Conservation (phyloP, 1,140 invertebrate genomes). For the Drosophila nigromelanica region DNA sequence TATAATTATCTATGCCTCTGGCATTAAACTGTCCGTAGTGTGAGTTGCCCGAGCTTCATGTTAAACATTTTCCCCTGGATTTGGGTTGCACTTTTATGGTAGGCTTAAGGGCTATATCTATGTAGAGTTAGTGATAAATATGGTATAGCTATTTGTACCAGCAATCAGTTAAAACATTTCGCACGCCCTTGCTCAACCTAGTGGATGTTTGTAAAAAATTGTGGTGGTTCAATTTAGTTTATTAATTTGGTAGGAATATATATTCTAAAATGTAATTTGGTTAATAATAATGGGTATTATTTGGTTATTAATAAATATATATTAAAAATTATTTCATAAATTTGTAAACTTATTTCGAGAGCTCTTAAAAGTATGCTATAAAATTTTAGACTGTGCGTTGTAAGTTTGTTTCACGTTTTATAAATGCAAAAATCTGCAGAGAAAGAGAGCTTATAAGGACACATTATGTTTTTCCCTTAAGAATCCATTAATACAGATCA, state of each 20-base stretch:
- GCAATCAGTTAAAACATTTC: conserved; percentile 9
- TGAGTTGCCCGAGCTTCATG: conserved; percentile 25
- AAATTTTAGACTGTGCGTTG: neutral
- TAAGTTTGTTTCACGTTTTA: neutral
- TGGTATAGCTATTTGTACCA: neutral
- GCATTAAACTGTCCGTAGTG: conserved; percentile 38
- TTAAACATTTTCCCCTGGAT: conserved; percentile 9
- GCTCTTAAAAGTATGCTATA: conserved; percentile 7
- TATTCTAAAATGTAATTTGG: no score
- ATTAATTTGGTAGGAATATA: neutral
- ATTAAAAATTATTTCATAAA: no score
- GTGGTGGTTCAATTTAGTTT: no score
- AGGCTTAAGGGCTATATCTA: conserved; percentile 1
- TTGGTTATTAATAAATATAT: no score
- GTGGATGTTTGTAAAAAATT: neutral
- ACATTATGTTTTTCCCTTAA: no score
- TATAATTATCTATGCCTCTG: conserved; percentile 58
- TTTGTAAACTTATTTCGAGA: no score
- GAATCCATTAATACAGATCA: no score
- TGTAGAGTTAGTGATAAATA: conserved; percentile 10
- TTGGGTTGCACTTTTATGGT: conserved; percentile 27
- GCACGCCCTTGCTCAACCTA: neutral
- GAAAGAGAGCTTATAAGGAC: no score
- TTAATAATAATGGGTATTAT: no score
- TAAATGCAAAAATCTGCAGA: no score